Conservation (phyloP, 1,140 invertebrate genomes). For the Stenopsyche tienmushanensis region DNA sequence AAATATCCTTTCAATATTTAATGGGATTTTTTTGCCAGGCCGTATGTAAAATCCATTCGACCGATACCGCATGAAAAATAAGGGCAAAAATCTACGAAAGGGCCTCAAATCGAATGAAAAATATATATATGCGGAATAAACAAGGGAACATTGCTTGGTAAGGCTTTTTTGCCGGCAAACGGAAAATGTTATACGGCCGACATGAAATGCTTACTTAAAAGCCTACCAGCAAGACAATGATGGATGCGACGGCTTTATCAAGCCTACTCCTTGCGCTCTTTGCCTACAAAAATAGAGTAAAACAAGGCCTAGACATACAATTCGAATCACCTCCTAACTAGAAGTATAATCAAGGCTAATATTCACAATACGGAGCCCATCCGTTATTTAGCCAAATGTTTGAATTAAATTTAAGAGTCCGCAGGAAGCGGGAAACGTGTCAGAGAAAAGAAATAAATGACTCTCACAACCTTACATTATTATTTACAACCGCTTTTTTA, state of each 20-base stretch:
- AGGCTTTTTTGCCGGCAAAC: neutral
- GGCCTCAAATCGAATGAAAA: neutral
- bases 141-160: neutral
- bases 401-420: too few relatives aligned
- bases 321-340: too few relatives aligned
- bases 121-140: neutral
- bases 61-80: too few relatives aligned
- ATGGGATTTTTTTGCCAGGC: too few relatives aligned
- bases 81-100: too few relatives aligned
- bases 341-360: neutral
- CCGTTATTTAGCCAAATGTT: neutral
- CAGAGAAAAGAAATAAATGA: too few relatives aligned
- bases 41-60: too few relatives aligned
- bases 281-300: neutral
- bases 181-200: conserved; percentile 2
- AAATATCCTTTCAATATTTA: too few relatives aligned
- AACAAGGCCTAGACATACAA: neutral
- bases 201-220: conserved; percentile 31
- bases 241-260: conserved; percentile 28
- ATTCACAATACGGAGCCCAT: neutral
- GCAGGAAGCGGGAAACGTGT: too few relatives aligned
- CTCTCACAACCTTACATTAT: too few relatives aligned
- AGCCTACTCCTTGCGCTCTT: neutral
- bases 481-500: too few relatives aligned
- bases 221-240: conserved; percentile 26